A percentile compares a stretch with the other conserved stretches of the same genome.
phyloP scores from a whole-genome alignment of 2,888 invertebrate species.

The Kryphioiulus occultus region DNA sequence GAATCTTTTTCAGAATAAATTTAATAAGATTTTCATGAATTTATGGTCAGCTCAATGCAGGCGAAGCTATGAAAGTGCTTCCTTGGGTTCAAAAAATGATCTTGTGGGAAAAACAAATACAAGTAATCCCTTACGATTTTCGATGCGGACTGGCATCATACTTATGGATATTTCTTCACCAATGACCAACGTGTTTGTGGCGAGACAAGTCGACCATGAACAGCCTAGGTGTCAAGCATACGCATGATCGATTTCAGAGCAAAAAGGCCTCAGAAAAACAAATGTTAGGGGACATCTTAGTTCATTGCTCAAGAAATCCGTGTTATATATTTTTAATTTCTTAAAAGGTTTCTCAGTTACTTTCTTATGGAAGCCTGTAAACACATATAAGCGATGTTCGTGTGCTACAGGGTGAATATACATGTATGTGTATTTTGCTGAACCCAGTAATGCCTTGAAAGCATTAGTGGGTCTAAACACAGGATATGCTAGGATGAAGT shows the following conservation, averaged over 20 bases:
- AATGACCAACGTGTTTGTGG: background rate
- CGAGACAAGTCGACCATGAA: background rate
- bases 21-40: slow-evolving; percentile 37
- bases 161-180: background rate
- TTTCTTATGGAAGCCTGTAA: background rate
- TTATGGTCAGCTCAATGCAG: background rate
- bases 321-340: slow-evolving; percentile 24
- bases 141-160: background rate
- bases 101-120: background rate
- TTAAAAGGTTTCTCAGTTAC: background rate
- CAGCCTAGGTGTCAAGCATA: background rate
- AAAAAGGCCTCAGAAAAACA: background rate
- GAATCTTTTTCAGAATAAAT: slow-evolving; percentile 21
- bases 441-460: too few species aligned
- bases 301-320: background rate
- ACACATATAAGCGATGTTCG: background rate
- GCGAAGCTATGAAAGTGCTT: background rate
- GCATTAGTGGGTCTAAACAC: too few species aligned
- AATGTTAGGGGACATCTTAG: background rate
- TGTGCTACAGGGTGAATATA: background rate
- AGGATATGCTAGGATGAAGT: too few species aligned
- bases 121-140: background rate
- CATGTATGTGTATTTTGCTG: too few species aligned
- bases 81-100: background rate
- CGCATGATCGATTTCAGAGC: background rate